Percentiles rank a stretch among this genome's conserved stretches.
Evolutionary conservation across 2,113 vertebrate genomes (phyloP).

Genomic region (Tachycineta bicolor): DNA sequence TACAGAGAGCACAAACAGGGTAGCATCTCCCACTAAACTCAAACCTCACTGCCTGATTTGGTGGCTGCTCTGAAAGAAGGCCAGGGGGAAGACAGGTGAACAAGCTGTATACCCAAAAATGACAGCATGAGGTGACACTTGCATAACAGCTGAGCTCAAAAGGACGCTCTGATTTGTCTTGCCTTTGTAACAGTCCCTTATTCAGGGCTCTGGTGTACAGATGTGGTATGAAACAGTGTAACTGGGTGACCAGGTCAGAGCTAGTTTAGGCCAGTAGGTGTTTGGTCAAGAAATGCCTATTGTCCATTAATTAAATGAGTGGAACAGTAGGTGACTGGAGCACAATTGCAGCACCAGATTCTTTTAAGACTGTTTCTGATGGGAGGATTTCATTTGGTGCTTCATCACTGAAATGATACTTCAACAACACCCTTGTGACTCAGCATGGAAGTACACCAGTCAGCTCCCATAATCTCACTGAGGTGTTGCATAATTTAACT

Average conservation of each 20-base stretch:
- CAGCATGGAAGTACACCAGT: slow-evolving; percentile 7
- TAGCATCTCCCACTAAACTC: background rate
- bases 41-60: background rate
- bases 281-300: background rate
- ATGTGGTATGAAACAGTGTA: background rate
- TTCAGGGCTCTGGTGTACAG: background rate
- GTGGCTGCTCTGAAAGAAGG: background rate
- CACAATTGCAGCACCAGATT: background rate
- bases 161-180: background rate
- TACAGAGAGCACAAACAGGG: background rate
- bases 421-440: slow-evolving; percentile 40
- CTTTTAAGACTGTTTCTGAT: background rate
- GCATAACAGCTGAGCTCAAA: background rate
- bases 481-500: slow-evolving; percentile 18
- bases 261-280: background rate
- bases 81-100: background rate
- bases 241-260: background rate
- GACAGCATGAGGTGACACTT: background rate
- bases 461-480: background rate
- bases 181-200: background rate
- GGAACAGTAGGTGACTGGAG: background rate
- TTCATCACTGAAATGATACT: background rate
- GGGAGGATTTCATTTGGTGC: slow-evolving; percentile 12
- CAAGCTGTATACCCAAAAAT: background rate
- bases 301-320: background rate